phyloP scores from a whole-genome alignment of 2,797 vertebrate species.

The Peromyscus nudipes region DNA sequence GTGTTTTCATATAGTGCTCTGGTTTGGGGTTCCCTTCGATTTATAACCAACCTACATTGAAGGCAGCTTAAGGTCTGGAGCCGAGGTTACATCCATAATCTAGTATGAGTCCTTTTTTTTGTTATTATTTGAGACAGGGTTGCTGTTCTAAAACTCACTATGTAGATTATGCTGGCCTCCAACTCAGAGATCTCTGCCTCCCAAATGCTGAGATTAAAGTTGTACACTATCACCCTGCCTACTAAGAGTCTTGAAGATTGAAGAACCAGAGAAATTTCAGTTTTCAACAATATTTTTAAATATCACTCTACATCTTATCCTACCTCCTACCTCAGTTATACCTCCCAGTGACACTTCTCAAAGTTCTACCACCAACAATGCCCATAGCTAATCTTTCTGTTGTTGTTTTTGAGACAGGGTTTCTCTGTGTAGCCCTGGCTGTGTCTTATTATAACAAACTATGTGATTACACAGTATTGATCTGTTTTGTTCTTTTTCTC shows the following conservation, averaged over 20 bases:
- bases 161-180: background rate
- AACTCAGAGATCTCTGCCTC: background rate
- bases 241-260: constrained; percentile 31
- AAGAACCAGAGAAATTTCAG: background rate
- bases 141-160: background rate
- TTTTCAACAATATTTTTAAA: background rate
- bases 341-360: background rate
- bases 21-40: constrained; percentile 13
- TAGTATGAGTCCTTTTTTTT: background rate
- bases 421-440: background rate
- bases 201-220: background rate
- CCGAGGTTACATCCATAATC: background rate
- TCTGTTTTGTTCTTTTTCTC: constrained; percentile 11
- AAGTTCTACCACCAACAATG: background rate
- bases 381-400: background rate
- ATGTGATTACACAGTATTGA: constrained; percentile 50
- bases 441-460: constrained; percentile 4
- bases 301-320: background rate
- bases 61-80: background rate
- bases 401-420: background rate
- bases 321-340: background rate
- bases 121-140: background rate
- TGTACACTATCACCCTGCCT: background rate
- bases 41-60: constrained; percentile 21
- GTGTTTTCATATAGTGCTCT: constrained; percentile 37